These are phyloP conservation scores for Lytechinus variegatus DNA, from an alignment of 35 echinoderm and acorn worm genomes.

Conservation along the genomic window DNA sequence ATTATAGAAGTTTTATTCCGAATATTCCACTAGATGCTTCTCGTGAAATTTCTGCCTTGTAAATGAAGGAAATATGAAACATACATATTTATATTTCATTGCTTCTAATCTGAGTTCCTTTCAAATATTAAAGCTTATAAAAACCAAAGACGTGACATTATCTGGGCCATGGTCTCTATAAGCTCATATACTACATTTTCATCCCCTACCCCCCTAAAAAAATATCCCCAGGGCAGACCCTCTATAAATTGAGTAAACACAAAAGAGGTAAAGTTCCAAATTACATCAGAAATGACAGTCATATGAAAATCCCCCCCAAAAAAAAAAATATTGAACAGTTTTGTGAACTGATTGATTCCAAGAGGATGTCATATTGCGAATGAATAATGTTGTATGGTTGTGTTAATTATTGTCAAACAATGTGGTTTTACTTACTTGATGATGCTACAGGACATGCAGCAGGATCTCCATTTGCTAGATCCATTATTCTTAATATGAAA, in stretches of 20 bases:
- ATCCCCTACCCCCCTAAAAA: too few species aligned
- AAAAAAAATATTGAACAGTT: neutral
- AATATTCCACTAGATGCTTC: neutral
- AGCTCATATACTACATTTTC: too few species aligned
- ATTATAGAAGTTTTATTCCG: neutral
- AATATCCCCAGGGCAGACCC: too few species aligned
- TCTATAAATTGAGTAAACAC: too few species aligned
- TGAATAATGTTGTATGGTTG: neutral
- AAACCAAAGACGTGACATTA: too few species aligned
- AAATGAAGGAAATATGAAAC: neutral
- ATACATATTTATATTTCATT: neutral
- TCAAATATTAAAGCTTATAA: neutral
- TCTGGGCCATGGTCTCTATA: too few species aligned
- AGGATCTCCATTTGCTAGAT: neutral
- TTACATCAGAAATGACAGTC: neutral
- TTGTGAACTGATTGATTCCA: neutral
- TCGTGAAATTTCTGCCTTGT: neutral
- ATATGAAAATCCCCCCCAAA: neutral
- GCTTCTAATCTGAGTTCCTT: neutral
- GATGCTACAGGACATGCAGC: neutral
- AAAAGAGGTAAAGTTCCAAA: too few species aligned
- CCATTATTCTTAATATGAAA: neutral
- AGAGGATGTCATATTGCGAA: neutral
- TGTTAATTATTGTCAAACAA: neutral
- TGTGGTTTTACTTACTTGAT: constrained; percentile 4